Evolutionary conservation across 1,140 invertebrate genomes (phyloP).

Genomic region (Pristionchus pacificus): DNA sequence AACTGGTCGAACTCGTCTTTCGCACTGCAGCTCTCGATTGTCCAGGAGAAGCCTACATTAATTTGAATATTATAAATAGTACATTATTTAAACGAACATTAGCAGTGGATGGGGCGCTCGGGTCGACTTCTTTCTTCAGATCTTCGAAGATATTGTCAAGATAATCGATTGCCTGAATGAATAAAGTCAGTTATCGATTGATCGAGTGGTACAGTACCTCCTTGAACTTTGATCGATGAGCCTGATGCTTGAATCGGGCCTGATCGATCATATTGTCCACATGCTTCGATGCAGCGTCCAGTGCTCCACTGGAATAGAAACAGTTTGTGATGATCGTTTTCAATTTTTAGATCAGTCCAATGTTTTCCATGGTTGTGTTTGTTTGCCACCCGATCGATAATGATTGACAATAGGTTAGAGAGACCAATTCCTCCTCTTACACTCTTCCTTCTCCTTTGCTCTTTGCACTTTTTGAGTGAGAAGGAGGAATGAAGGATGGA

Average conservation of each 20-base stretch:
- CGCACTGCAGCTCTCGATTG: background rate
- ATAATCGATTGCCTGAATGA: conserved; percentile 48
- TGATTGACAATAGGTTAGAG: too few species aligned
- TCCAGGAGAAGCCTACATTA: background rate
- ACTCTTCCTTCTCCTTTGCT: too few species aligned
- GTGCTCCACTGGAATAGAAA: conserved; percentile 43
- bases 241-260: conserved; percentile 46
- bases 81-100: too few species aligned
- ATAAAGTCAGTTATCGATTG: background rate
- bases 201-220: conserved; percentile 20
- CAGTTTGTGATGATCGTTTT: too few species aligned
- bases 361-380: too few species aligned
- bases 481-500: too few species aligned
- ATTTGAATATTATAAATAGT: background rate
- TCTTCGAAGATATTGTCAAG: conserved; percentile 57
- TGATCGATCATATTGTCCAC: conserved; percentile 57
- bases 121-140: conserved; percentile 44
- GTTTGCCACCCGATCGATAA: too few species aligned
- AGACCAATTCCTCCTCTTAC: too few species aligned
- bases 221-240: conserved; percentile 54
- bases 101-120: background rate
- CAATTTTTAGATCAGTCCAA: too few species aligned
- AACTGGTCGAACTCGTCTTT: background rate
- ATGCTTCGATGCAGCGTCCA: conserved; percentile 52
- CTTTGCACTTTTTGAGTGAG: too few species aligned